A percentile compares a stretch with the other conserved stretches of the same genome.
These are phyloP conservation scores for Silurus aristotelis DNA, from an alignment of 2,797 vertebrate genomes.

Conservation along the genomic window DNA sequence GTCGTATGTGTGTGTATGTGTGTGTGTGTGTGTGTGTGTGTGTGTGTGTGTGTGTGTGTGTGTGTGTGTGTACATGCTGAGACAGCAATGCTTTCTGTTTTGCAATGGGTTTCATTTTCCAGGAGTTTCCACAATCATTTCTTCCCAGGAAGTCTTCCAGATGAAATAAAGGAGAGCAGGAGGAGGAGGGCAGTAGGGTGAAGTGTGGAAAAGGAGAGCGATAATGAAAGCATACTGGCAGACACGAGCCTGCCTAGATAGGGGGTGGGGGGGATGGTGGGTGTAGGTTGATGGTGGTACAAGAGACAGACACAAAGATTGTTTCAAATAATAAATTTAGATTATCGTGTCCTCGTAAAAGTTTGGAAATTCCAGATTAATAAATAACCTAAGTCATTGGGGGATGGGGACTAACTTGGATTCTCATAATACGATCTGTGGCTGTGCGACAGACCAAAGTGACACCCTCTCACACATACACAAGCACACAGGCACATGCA, in stretches of 20 bases:
- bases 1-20: not conserved
- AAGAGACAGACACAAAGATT: slow-evolving; percentile 7
- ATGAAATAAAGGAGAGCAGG: slow-evolving; percentile 43
- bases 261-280: not conserved
- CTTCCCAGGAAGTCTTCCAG: slow-evolving; percentile 60
- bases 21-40: not conserved
- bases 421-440: slow-evolving; percentile 21
- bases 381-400: slow-evolving; percentile 31
- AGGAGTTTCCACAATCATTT: slow-evolving; percentile 77
- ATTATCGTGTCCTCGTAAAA: slow-evolving; percentile 12
- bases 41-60: slow-evolving; percentile 21
- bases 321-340: not conserved
- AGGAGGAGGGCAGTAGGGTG: not conserved
- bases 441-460: slow-evolving; percentile 9
- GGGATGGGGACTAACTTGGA: slow-evolving; percentile 19
- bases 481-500: not conserved
- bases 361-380: slow-evolving; percentile 51
- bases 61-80: slow-evolving; percentile 36
- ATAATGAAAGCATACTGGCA: slow-evolving; percentile 29
- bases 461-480: slow-evolving; percentile 20
- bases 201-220: slow-evolving; percentile 25
- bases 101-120: slow-evolving; percentile 57
- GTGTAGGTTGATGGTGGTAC: too few species aligned
- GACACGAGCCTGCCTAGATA: not conserved
- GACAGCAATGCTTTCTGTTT: slow-evolving; percentile 41